Conservation (phyloP, 2,888 invertebrate genomes). For the Netelia fuscicornis region DNA sequence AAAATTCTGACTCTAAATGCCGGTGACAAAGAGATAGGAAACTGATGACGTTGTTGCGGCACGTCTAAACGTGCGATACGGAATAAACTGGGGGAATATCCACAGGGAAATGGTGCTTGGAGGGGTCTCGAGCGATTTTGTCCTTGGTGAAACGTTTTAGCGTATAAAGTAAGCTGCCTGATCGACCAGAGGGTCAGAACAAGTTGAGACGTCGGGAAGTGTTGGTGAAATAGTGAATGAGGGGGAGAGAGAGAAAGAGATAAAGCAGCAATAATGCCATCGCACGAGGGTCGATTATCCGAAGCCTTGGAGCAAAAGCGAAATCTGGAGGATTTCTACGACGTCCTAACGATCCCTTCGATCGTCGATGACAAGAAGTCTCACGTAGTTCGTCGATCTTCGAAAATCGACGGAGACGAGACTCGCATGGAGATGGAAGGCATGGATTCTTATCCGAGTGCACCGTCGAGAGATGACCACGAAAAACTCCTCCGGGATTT, state of each 20-base stretch:
- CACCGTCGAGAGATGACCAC: slow-evolving; percentile 88
- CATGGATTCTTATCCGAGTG: slow-evolving; percentile 82
- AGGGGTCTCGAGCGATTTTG: slow-evolving; percentile 72
- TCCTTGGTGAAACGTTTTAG: slow-evolving; percentile 80
- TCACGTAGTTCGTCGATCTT: slow-evolving; percentile 4
- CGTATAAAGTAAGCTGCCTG: slow-evolving; percentile 81
- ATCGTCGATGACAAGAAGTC: slow-evolving; percentile 46
- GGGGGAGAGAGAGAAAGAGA: not conserved
- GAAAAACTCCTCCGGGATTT: slow-evolving; percentile 91
- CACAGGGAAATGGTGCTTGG: slow-evolving; percentile 59
- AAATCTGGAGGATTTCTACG: slow-evolving; percentile 53
- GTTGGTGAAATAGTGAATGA: slow-evolving; percentile 36
- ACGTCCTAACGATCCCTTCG: slow-evolving; percentile 18
- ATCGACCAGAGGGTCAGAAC: slow-evolving; percentile 74
- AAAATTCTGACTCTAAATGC: not conserved
- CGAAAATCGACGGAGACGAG: slow-evolving; percentile 2
- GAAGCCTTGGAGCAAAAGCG: slow-evolving; percentile 69
- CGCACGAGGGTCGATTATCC: slow-evolving; percentile 74
- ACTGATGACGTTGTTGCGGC: not conserved
- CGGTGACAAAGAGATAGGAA: too few relatives aligned
- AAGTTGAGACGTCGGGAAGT: slow-evolving; percentile 67
- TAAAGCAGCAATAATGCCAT: slow-evolving; percentile 74
- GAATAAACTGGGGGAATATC: slow-evolving; percentile 33
- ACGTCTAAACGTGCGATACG: slow-evolving; percentile 17
- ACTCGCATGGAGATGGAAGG: not conserved